Evolutionary conservation across 1,140 invertebrate species (phyloP).

Genomic region (Lepidurus packardi): DNA sequence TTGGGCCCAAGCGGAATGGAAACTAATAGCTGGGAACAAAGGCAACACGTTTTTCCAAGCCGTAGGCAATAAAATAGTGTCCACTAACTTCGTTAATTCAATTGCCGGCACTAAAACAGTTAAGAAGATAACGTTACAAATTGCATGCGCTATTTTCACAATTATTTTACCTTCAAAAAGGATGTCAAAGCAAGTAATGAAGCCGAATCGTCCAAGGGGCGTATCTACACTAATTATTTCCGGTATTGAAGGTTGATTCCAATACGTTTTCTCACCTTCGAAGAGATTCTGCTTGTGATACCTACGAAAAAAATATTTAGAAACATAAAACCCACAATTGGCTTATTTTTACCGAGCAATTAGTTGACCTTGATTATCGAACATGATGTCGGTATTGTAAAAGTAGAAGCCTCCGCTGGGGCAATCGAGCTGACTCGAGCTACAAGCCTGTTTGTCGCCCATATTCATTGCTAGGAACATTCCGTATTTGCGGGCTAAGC

Average conservation of each 20-base stretch:
- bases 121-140: background rate
- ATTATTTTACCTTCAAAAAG: constrained; percentile 39
- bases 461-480: constrained; percentile 29
- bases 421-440: constrained; percentile 32
- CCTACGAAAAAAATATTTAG: constrained; percentile 6
- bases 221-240: constrained; percentile 41
- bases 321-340: background rate
- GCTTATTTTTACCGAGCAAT: constrained; percentile 39
- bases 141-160: background rate
- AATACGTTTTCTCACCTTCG: constrained; percentile 35
- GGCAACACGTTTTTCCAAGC: constrained; percentile 47
- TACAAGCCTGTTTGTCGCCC: constrained; percentile 21
- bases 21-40: constrained; percentile 41
- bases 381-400: constrained; percentile 46
- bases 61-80: constrained; percentile 45
- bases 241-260: constrained; percentile 39
- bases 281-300: constrained; percentile 45
- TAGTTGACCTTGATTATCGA: constrained; percentile 42
- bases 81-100: constrained; percentile 40
- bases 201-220: constrained; percentile 41
- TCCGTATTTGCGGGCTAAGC: constrained; percentile 16
- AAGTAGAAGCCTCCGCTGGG: constrained; percentile 41
- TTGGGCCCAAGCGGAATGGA: constrained; percentile 44
- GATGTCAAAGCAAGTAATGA: constrained; percentile 46
- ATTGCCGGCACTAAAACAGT: constrained; percentile 39